Conservation (phyloP, 2,797 vertebrate genomes). For the Numenius phaeopus region DNA sequence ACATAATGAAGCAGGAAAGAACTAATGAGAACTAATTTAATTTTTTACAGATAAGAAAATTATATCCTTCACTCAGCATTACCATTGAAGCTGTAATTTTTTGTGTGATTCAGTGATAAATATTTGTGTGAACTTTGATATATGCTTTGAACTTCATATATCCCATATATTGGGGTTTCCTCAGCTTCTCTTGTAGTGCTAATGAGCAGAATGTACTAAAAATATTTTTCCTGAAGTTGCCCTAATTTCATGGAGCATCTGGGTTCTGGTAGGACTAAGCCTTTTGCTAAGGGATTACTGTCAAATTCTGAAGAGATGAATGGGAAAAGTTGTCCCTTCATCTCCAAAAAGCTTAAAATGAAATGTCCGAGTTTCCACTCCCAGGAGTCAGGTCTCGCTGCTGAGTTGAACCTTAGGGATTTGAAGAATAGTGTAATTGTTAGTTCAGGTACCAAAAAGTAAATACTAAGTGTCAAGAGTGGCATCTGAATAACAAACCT, state of each 20-base stretch:
- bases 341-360: not conserved
- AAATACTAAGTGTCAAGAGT: not conserved
- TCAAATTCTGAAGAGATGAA: not conserved
- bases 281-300: not conserved
- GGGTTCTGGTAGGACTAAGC: not conserved
- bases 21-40: not conserved
- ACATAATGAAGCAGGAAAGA: slow-evolving; percentile 17
- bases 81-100: not conserved
- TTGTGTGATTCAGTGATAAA: not conserved
- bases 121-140: not conserved
- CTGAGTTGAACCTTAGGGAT: not conserved
- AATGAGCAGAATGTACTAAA: not conserved
- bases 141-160: not conserved
- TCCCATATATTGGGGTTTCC: not conserved
- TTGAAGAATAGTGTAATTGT: not conserved
- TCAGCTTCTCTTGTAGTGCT: not conserved
- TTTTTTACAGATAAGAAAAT: not conserved
- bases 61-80: not conserved
- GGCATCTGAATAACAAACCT: not conserved
- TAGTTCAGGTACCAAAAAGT: not conserved
- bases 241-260: not conserved
- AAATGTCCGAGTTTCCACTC: not conserved
- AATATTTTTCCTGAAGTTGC: not conserved
- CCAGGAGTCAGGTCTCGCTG: not conserved
- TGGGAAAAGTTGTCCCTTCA: not conserved